Evolutionary conservation across 2,888 invertebrate genomes (phyloP), one percentile per base, ranked within the genome.

Genomic region (Aricia artaxerxes): DNA sequence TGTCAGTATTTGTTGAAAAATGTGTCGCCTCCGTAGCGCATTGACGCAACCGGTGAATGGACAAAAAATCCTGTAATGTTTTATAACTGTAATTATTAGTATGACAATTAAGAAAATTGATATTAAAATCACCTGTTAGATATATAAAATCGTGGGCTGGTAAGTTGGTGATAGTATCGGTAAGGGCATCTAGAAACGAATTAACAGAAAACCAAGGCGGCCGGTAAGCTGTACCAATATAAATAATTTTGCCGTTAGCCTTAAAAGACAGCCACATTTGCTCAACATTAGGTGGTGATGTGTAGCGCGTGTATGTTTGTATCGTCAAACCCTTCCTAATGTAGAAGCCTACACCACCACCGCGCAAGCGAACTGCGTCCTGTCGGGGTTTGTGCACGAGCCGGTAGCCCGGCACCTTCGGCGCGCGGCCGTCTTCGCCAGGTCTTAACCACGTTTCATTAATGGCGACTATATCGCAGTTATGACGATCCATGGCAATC

Each of bases 381-480:
- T 81, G 79, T 5, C 80, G 77, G 11, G 79, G 81, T 4, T 11
- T 73, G 53, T 80, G 80, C 1, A 40, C 40, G 7, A 81, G n/a
- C 5, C 60, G 79, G 64, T 84, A 85, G 5, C 83, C 84, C 1
- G 82, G 82, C 6, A 83, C 79, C 4, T 60, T 13, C 4, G 85
- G 84, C 1, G 84, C 84, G 4, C 81, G 81, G 1, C 61, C 82
- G 11, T 83, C 84, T 78, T 84, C 81, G 0, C 84, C 84, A 7
- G 44, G 60, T n/a, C 80, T 72, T 2, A 85, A 77, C 84, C 84
- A 84, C 0, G 84, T 84, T 72, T 84, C 84, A 61, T 85, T 84
- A 3, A 84, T 81, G 7, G 83, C 84, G 49, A 84, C 80, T 0
- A 84, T 77, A 60, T 85, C 83, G 1, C 80, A 80, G 0, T 69